Evolutionary conservation across 2,113 vertebrate species (phyloP), one percentile per base, ranked within the genome.

Genomic region (Trochalopteron elliotii): DNA sequence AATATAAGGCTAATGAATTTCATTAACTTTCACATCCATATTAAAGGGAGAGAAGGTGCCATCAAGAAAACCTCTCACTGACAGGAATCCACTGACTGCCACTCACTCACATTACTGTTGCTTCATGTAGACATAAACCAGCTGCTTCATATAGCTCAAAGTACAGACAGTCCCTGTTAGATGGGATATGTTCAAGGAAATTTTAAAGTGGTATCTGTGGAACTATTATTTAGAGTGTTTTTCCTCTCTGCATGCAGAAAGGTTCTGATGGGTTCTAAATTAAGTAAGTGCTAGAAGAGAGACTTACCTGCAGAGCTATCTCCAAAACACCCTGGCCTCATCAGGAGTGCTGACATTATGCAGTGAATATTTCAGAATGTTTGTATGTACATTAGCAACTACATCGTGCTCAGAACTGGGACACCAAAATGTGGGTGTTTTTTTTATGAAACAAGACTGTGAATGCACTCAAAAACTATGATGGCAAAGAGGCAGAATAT

Each of bases 391-490:
- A 30, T 57, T 39, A 57, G 3, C 22, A 70, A 27, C 35, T 65
- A 33, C 14, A 33, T 11, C 63, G 12, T 60, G 33, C 22, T 77
- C 16, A 56, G 67, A 3, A 2, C 12, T 15, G 12, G 40, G 42
- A 14, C 11, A 55, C 7, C 8, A 80, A 60, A 63, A 24, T 31
- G 2, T 13, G 20, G 2, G 16, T 9, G 3, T 0, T 18, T 80
- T 72, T 70, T 70, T 69, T 33, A 31, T 74, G n/a, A 59, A 92
- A 83, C 4, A 63, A 31, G 55, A 23, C 3, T 59, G 23, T 42
- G 23, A 35, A 57, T 75, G 24, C 9, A 23, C 19, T 74, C 27
- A 61, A 59, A 8, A 63, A 0, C 25, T 47, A 12, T 4, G 5
- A 23, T 13, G 15, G 28, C 35, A 44, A 74, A 74, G 19, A 18